Conservation (phyloP, 2,888 invertebrate genomes). For the Cactoblastis cactorum region DNA sequence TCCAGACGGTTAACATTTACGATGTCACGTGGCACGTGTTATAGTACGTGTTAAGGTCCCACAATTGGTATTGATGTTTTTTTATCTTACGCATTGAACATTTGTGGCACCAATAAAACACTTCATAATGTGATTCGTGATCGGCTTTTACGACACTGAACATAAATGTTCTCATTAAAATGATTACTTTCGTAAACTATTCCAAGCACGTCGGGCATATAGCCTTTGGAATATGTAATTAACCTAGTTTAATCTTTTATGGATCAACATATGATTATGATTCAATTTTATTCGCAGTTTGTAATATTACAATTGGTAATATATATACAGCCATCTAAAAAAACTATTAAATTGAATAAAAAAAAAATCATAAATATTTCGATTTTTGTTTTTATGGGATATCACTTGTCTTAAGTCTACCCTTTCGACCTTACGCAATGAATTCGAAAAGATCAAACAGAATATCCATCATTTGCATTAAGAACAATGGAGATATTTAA, state of each 20-base stretch:
- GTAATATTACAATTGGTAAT: not conserved
- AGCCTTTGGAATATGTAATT: conserved; percentile 12
- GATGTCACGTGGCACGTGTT: too few species aligned
- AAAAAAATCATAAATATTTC: too few species aligned
- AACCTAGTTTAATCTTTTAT: conserved; percentile 10
- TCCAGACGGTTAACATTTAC: too few species aligned
- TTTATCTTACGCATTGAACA: conserved; percentile 10
- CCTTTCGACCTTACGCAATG: too few species aligned
- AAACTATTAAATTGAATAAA: too few species aligned
- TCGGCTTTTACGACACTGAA: conserved; percentile 8
- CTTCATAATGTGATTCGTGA: conserved; percentile 5
- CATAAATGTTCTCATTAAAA: conserved; percentile 12
- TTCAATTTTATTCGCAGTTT: not conserved
- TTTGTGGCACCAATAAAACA: conserved; percentile 12
- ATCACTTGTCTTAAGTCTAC: too few species aligned
- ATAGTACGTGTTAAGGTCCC: too few species aligned
- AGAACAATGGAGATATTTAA: not conserved
- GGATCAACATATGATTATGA: conserved; percentile 4
- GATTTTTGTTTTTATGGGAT: too few species aligned
- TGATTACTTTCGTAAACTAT: conserved; percentile 7
- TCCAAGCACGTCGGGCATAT: conserved; percentile 7
- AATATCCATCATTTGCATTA: too few species aligned
- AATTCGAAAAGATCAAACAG: too few species aligned
- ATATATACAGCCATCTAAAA: too few species aligned
- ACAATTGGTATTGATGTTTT: not conserved